Evolutionary conservation across 2,797 vertebrate genomes (phyloP).

Genomic region (Phyllotis vaccarum): DNA sequence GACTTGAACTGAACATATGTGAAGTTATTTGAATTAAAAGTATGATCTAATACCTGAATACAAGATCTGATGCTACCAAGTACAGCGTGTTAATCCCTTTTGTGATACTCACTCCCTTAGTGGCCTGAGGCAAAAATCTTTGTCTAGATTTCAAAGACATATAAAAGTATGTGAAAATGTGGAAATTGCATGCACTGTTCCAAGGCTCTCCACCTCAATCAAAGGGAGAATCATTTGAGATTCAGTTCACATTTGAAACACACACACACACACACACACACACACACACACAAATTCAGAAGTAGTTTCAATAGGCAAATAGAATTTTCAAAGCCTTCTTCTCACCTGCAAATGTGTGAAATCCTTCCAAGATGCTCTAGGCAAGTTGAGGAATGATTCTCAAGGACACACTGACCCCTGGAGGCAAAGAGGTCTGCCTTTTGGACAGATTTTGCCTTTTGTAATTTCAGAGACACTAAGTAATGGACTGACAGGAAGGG

Average conservation of each 20-base stretch:
- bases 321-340: conserved; percentile 71
- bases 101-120: conserved; percentile 77
- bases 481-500: not conserved
- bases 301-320: conserved; percentile 62
- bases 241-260: conserved; percentile 62
- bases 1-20: conserved; percentile 57
- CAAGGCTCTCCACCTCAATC: conserved; percentile 66
- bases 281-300: conserved; percentile 69
- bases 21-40: conserved; percentile 77
- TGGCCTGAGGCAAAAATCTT: conserved; percentile 82
- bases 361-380: conserved; percentile 51
- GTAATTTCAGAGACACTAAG: not conserved
- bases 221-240: conserved; percentile 74
- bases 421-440: conserved; percentile 68
- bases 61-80: conserved; percentile 66
- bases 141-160: conserved; percentile 81
- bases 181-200: conserved; percentile 4
- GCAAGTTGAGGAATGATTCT: conserved; percentile 68
- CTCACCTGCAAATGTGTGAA: conserved; percentile 40
- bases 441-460: conserved; percentile 40
- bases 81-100: conserved; percentile 76
- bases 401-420: conserved; percentile 84
- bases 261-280: no score
- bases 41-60: conserved; percentile 70
- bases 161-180: conserved; percentile 68